Conservation (phyloP, 2,888 invertebrate genomes). For the Cryptocheilus praepositus region DNA sequence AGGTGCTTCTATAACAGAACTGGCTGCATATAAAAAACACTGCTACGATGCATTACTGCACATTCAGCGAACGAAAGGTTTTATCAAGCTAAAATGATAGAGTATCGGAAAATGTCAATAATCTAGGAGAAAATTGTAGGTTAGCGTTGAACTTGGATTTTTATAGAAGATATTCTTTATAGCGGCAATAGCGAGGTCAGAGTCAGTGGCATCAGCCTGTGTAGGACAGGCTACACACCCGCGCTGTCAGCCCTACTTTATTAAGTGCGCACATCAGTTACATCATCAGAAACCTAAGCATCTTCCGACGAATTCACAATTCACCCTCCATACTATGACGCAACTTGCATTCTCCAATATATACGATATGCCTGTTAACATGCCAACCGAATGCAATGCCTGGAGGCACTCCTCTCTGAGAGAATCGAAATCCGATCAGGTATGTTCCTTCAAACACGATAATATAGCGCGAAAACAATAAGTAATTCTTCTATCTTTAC, state of each 20-base stretch:
- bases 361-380: slow-evolving; percentile 37
- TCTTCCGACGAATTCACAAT: slow-evolving; percentile 43
- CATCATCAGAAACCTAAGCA: slow-evolving; percentile 53
- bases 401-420: slow-evolving; percentile 54
- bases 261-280: slow-evolving; percentile 54
- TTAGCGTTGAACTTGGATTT: too few relatives aligned
- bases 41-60: slow-evolving; percentile 61
- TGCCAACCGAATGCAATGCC: slow-evolving; percentile 48
- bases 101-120: too few relatives aligned
- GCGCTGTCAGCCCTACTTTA: slow-evolving; percentile 57
- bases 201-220: not conserved
- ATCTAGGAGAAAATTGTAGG: too few relatives aligned
- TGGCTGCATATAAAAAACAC: slow-evolving; percentile 58
- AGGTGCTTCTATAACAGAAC: slow-evolving; percentile 39
- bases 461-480: too few relatives aligned
- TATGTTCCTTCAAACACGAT: slow-evolving; percentile 22
- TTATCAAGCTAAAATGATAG: slow-evolving; percentile 11
- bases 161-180: slow-evolving; percentile 24
- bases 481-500: not conserved
- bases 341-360: slow-evolving; percentile 42
- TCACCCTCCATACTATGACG: slow-evolving; percentile 32
- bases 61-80: slow-evolving; percentile 64
- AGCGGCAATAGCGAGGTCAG: slow-evolving; percentile 64
- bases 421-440: slow-evolving; percentile 53
- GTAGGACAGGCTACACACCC: slow-evolving; percentile 29